These are phyloP conservation scores for Odontesthes bonariensis DNA, from an alignment of 2,113 vertebrate species.

Conservation along the genomic window DNA sequence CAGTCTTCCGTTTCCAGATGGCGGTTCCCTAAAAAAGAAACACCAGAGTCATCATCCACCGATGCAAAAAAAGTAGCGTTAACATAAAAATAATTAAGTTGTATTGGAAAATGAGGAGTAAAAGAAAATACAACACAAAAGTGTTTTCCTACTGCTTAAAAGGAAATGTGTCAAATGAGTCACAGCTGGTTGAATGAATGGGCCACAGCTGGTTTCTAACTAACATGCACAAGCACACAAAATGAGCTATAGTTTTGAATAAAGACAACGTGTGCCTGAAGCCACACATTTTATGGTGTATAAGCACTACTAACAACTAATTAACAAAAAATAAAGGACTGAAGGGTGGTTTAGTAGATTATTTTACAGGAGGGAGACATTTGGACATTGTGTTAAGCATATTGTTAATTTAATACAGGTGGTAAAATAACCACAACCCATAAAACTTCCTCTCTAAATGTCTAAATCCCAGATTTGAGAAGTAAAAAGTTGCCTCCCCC, in stretches of 20 bases:
- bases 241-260: conserved; percentile 66
- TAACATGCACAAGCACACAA: conserved; percentile 26
- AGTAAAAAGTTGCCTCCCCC: too few species aligned
- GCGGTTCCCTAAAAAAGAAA: conserved; percentile 61
- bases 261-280: conserved; percentile 53
- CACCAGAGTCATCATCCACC: neutral
- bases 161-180: conserved; percentile 33
- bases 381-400: too few species aligned
- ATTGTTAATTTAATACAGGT: too few species aligned
- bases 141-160: neutral
- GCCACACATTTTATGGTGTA: conserved; percentile 57
- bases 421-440: too few species aligned
- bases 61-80: neutral
- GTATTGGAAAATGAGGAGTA: neutral
- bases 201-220: conserved; percentile 16
- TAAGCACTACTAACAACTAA: conserved; percentile 55
- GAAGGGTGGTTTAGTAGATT: too few species aligned
- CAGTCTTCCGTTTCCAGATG: conserved; percentile 32
- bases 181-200: conserved; percentile 14
- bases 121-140: neutral
- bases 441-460: too few species aligned
- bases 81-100: neutral
- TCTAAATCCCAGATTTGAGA: too few species aligned
- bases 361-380: too few species aligned
- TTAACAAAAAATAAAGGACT: conserved; percentile 50